A percentile compares a stretch with the other conserved stretches of the same genome.
Evolutionary conservation across 2,797 vertebrate species (phyloP).

Genomic region (Fistularia commersonii): DNA sequence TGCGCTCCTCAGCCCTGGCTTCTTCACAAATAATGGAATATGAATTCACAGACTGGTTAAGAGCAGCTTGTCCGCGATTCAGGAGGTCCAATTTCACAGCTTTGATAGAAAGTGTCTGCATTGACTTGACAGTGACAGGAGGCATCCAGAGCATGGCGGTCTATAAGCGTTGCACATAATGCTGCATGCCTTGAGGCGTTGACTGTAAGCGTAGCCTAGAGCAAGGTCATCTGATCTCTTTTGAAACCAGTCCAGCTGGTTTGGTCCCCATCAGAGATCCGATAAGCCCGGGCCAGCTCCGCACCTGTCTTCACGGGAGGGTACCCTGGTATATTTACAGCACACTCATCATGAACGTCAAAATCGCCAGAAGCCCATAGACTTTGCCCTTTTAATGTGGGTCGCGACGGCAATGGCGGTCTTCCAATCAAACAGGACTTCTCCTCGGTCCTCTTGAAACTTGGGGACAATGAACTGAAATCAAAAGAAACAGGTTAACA

Average conservation of each 20-base stretch:
- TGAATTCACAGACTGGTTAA: conserved; percentile 6
- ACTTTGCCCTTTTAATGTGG: conserved; percentile 20
- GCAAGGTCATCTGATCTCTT: neutral
- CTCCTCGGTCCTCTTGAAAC: too few relatives aligned
- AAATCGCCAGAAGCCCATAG: conserved; percentile 56
- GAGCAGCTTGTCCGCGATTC: neutral
- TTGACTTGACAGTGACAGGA: conserved; percentile 6
- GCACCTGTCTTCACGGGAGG: neutral
- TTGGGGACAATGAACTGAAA: too few relatives aligned
- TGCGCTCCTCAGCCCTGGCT: neutral
- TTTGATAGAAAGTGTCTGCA: conserved; percentile 20
- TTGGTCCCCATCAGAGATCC: conserved; percentile 14
- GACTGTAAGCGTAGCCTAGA: neutral
- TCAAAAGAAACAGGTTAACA: too few relatives aligned
- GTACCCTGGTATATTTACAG: neutral
- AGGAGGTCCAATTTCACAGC: conserved; percentile 10
- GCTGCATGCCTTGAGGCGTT: neutral
- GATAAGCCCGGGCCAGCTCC: conserved; percentile 29
- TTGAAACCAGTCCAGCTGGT: conserved; percentile 22
- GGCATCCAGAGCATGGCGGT: conserved; percentile 1
- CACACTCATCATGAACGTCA: conserved; percentile 27
- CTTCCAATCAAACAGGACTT: conserved; percentile 27
- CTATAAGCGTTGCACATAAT: conserved; percentile 12
- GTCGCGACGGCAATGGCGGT: conserved; percentile 21
- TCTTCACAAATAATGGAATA: conserved; percentile 30